A percentile compares a stretch with the other conserved stretches of the same genome.
Conservation (phyloP, 2,797 vertebrate genomes). For the Chiroxiphia lanceolata region DNA sequence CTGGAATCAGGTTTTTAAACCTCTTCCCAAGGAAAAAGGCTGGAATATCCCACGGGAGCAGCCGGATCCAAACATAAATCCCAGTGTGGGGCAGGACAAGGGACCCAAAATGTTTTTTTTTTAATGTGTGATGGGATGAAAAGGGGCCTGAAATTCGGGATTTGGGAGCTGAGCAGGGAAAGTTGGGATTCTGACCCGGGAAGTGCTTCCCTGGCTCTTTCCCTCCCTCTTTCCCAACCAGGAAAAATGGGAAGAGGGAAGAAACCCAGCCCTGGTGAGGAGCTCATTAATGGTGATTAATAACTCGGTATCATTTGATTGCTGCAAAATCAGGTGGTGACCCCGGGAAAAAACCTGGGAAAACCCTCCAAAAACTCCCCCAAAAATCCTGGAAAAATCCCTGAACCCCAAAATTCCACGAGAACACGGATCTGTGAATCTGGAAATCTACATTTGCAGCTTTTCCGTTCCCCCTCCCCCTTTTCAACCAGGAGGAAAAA, state of each 20-base stretch:
- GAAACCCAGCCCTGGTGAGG: background rate
- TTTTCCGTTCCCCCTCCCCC: background rate
- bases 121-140: accelerated
- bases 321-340: background rate
- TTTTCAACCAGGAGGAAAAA: background rate
- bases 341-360: background rate
- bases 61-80: background rate
- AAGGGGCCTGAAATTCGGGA: background rate
- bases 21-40: background rate
- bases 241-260: background rate
- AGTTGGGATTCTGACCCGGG: background rate
- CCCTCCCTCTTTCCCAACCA: background rate
- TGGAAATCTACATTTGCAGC: background rate
- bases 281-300: background rate
- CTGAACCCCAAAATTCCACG: accelerated
- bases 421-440: too few relatives aligned
- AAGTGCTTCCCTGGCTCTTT: background rate
- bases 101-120: background rate
- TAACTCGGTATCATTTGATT: background rate
- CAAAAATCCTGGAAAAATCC: background rate
- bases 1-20: background rate
- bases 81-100: accelerated
- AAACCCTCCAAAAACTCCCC: too few relatives aligned
- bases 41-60: background rate
- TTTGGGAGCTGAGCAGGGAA: background rate